Percentiles rank a stretch among this genome's conserved stretches.
These are phyloP conservation scores for Saccopteryx bilineata DNA, from an alignment of 2,113 vertebrate genomes.

Conservation along the genomic window DNA sequence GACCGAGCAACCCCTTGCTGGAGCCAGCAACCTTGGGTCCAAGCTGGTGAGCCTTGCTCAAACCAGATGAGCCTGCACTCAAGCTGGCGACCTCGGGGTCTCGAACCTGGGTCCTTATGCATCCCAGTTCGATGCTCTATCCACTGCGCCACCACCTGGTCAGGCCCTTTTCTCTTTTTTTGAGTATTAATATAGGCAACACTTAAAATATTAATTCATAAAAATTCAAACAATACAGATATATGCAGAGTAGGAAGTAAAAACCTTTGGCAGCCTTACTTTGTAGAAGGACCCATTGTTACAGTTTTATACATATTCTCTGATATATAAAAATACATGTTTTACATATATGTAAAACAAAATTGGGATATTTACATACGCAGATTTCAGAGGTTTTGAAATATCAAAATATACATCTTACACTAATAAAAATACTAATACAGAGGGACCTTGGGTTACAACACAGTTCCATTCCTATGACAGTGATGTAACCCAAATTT, in stretches of 20 bases:
- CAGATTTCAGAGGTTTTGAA: conserved; percentile 38
- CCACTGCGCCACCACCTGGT: too few species aligned
- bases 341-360: neutral
- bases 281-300: neutral
- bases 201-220: conserved; percentile 7
- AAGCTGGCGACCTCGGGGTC: too few species aligned
- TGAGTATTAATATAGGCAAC: neutral
- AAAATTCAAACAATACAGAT: conserved; percentile 18
- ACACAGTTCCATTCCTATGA: too few species aligned
- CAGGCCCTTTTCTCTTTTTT: neutral
- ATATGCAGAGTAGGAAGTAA: neutral
- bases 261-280: neutral
- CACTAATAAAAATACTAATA: conserved; percentile 9
- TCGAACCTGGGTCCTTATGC: too few species aligned
- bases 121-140: too few species aligned
- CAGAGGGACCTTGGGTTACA: too few species aligned
- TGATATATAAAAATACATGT: neutral
- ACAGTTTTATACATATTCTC: neutral
- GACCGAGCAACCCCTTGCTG: too few species aligned
- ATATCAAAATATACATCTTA: neutral
- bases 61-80: too few species aligned
- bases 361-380: neutral
- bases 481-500: too few species aligned
- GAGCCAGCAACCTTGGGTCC: too few species aligned
- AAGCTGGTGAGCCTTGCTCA: too few species aligned